A percentile compares a stretch with the other conserved stretches of the same genome.
These are phyloP conservation scores for Chlorospingus semifuscus DNA, from an alignment of 2,797 vertebrate species.

Conservation along the genomic window DNA sequence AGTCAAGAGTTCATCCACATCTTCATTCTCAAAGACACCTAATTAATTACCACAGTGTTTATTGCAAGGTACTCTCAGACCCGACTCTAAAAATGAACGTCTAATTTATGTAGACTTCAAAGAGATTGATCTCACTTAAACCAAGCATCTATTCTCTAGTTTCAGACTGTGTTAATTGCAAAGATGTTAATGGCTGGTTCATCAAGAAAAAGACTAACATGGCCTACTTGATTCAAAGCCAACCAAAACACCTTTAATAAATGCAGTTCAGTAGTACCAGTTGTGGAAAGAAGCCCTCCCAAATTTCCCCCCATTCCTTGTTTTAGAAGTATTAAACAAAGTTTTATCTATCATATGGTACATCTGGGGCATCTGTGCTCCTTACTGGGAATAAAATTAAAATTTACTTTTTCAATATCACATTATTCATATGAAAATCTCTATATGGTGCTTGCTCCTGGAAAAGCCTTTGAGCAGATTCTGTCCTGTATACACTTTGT, in stretches of 20 bases:
- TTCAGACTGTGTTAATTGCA: background rate
- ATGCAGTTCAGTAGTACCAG: background rate
- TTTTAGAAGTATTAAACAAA: background rate
- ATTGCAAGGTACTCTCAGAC: background rate
- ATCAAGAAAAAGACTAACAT: background rate
- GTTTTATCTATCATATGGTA: background rate
- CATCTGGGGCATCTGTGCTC: background rate
- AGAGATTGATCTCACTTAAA: background rate
- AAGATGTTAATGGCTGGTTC: background rate
- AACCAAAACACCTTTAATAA: background rate
- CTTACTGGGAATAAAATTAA: background rate
- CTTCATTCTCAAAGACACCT: background rate
- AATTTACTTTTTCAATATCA: background rate
- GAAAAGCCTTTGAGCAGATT: background rate
- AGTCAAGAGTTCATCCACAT: background rate
- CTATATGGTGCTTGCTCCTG: background rate
- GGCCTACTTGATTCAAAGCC: background rate
- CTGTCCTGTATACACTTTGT: background rate
- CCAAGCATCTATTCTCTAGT: background rate
- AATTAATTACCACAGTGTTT: background rate
- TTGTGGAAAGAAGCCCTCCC: accelerated
- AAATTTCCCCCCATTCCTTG: background rate
- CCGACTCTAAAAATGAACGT: background rate
- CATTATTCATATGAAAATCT: background rate
- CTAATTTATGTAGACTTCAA: background rate